Evolutionary conservation across 1,140 invertebrate species (phyloP).

Genomic region (Pseudomyrmex concolor): DNA sequence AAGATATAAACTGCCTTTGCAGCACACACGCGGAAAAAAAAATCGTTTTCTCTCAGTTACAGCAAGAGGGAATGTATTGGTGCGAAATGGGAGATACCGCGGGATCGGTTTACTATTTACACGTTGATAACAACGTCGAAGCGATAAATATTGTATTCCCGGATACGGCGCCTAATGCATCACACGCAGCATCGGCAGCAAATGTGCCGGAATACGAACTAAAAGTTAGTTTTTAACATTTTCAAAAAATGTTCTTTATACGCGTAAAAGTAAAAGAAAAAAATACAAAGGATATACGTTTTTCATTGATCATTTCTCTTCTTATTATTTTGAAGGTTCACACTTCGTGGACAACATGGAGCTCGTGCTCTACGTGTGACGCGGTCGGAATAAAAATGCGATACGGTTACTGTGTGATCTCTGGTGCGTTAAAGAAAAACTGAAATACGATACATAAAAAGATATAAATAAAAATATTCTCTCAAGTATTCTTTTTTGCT

Average conservation of each 20-base stretch:
- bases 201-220: conserved; percentile 78
- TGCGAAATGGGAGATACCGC: conserved; percentile 82
- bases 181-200: conserved; percentile 72
- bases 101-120: conserved; percentile 83
- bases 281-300: too few relatives aligned
- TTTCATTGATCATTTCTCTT: too few relatives aligned
- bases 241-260: too few relatives aligned
- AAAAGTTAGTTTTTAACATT: conserved; percentile 35
- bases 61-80: conserved; percentile 85
- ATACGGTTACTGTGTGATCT: conserved; percentile 86
- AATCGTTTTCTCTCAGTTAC: conserved; percentile 56
- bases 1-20: too few relatives aligned
- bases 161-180: conserved; percentile 66
- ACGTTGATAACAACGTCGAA: conserved; percentile 81
- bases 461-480: conserved; percentile 12
- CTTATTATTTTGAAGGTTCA: conserved; percentile 65
- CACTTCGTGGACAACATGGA: conserved; percentile 87
- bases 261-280: too few relatives aligned
- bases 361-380: conserved; percentile 87
- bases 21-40: not conserved
- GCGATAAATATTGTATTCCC: conserved; percentile 73
- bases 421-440: conserved; percentile 24
- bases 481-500: not conserved
- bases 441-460: not conserved
- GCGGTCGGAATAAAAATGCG: conserved; percentile 84